Evolutionary conservation across 2,797 vertebrate species (phyloP), one percentile per base, ranked within the genome.

Genomic region (Tragelaphus oryx): DNA sequence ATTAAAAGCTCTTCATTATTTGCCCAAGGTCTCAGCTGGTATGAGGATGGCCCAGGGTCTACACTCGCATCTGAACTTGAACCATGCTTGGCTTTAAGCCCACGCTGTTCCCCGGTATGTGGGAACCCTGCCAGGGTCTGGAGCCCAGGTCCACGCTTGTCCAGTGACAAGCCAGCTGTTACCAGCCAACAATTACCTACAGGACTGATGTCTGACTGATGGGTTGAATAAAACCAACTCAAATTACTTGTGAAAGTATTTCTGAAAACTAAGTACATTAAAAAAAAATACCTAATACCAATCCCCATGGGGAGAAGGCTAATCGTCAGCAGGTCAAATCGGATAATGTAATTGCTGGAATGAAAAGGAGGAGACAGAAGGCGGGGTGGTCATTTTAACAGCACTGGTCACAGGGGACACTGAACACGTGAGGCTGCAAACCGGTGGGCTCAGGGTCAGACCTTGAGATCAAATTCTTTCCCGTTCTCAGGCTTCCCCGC

Each of bases 341-440:
- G 5, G 50, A 83, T 4, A 5, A 44, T 1, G 46, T 12, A 10
- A 26, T 1, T 12, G 24, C 2, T 17, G 75, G 54, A n/a, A 6
- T 0, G 50, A 54, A 65, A 50, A 33, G 62, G 18, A 4, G 41
- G 76, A 44, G n/a, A 24, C 18, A 8, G 14, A 65, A 28, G 57
- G 11, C 22, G 7, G 37, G 30, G 6, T 4, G 4, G 4, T 4
- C 8, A 8, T 1, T 16, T 7, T 9, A 48, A 41, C 26, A 22
- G 86, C 28, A 4, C 12, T 0, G 14, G 82, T 14, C n/a, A 13
- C 1, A 8, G 52, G 12, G 37, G 9, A 37, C 17, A 5, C 4
- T 6, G 8, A 0, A 14, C 5, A 16, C 1, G n/a, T 0, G 24
- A 28, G 14, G n/a, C 83, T 30, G 28, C 0, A 1, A 28, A 0